Percentiles rank a stretch among this genome's conserved stretches.
Conservation (phyloP, 2,113 vertebrate species). For the Silurus meridionalis region DNA sequence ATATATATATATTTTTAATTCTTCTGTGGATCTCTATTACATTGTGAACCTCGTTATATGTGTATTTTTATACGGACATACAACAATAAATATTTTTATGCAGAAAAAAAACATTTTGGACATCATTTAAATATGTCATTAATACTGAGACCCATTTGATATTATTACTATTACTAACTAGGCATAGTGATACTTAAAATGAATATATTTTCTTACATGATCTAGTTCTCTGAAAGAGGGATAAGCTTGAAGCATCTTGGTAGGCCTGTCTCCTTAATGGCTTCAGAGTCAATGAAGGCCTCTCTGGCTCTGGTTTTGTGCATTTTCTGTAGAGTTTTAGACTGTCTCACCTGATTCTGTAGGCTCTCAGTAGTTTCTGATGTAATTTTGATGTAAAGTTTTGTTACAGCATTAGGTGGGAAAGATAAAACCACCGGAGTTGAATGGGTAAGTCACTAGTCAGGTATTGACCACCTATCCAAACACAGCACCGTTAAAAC, state of each 20-base stretch:
- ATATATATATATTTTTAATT: no score
- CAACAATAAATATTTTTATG: no score
- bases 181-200: background rate
- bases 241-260: constrained; percentile 36
- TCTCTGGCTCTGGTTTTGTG: constrained; percentile 43
- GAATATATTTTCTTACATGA: constrained; percentile 46
- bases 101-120: no score
- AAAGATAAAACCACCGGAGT: no score
- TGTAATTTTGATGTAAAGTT: no score
- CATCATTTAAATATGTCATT: no score
- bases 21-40: no score
- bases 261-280: constrained; percentile 44
- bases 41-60: background rate
- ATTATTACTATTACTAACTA: no score
- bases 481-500: background rate
- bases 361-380: constrained; percentile 26
- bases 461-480: background rate
- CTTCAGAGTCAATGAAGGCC: constrained; percentile 40
- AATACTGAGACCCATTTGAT: no score
- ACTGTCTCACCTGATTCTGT: constrained; percentile 41
- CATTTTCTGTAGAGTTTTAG: constrained; percentile 45
- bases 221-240: constrained; percentile 43
- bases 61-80: no score
- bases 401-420: no score
- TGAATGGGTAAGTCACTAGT: no score